Conservation (phyloP, 1,140 invertebrate species). For the Macrocentrus cingulum region DNA sequence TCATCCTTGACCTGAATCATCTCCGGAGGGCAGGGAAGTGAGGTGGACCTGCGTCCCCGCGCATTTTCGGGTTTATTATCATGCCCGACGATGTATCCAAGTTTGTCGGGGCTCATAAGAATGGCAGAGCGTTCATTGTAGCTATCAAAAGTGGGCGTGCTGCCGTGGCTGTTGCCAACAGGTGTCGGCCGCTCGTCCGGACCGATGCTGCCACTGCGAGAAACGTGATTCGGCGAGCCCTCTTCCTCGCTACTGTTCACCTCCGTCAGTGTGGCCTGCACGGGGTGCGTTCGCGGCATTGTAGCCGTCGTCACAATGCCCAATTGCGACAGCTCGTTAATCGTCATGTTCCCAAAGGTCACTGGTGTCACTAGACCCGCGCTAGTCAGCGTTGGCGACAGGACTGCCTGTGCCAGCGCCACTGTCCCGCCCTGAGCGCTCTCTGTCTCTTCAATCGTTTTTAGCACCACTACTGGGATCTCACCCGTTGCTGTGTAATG, state of each 20-base stretch:
- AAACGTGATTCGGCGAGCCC: conserved; percentile 37
- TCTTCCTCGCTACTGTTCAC: conserved; percentile 54
- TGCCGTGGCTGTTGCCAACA: conserved; percentile 43
- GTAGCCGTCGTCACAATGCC: conserved; percentile 50
- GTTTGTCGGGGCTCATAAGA: conserved; percentile 48
- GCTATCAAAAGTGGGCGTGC: conserved; percentile 42
- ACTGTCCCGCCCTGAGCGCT: conserved; percentile 69
- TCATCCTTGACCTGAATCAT: conserved; percentile 31
- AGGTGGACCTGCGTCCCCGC: conserved; percentile 49
- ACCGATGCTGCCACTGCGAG: conserved; percentile 48
- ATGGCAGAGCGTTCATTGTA: conserved; percentile 50
- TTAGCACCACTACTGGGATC: conserved; percentile 74
- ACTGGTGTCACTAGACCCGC: conserved; percentile 64
- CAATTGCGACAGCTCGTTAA: conserved; percentile 50
- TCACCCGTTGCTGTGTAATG: conserved; percentile 63
- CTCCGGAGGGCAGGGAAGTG: conserved; percentile 43
- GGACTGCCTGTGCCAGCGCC: conserved; percentile 70
- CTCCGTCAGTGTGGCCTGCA: conserved; percentile 48
- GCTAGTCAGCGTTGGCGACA: conserved; percentile 63
- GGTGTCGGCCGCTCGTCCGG: conserved; percentile 48
- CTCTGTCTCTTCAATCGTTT: conserved; percentile 72
- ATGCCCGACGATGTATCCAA: conserved; percentile 38
- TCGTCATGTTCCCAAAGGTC: conserved; percentile 60
- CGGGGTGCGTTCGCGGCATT: conserved; percentile 23
- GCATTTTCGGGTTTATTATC: conserved; percentile 31